phyloP scores from a whole-genome alignment of 2,888 invertebrate species.

The Cecidostiba fungosa region DNA sequence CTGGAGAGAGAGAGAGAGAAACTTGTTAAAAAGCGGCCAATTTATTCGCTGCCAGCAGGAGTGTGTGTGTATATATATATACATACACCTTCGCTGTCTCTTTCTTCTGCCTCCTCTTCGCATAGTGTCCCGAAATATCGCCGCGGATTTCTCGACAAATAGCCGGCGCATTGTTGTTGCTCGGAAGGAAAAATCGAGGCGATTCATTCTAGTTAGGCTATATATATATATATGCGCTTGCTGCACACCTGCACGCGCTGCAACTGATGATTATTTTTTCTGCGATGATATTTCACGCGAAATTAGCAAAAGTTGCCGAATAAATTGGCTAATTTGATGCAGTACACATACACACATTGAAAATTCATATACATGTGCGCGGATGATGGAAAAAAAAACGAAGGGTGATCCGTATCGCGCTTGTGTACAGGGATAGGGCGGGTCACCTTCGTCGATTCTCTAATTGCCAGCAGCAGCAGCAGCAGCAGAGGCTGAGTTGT shows the following conservation, averaged over 20 bases:
- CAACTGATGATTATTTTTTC: background rate
- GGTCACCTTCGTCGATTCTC: conserved; percentile 66
- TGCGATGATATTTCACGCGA: conserved; percentile 3
- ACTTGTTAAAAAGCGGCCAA: conserved; percentile 69
- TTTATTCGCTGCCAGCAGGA: conserved; percentile 41
- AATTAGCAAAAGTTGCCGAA: background rate
- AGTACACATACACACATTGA: background rate
- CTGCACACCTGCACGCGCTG: background rate
- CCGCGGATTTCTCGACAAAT: conserved; percentile 34
- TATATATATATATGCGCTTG: background rate
- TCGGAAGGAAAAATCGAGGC: conserved; percentile 67
- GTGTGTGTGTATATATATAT: background rate
- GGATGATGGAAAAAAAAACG: background rate
- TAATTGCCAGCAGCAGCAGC: background rate
- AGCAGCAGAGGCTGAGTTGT: background rate
- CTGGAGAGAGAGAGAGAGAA: conserved; percentile 48
- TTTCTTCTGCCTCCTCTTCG: conserved; percentile 5
- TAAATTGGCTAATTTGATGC: background rate
- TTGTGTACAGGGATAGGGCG: conserved; percentile 77
- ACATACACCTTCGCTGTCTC: conserved; percentile 9
- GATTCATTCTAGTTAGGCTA: conserved; percentile 75
- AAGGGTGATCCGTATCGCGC: conserved; percentile 74
- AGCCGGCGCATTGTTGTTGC: conserved; percentile 11
- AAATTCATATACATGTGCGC: background rate
- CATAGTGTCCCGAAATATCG: background rate